Evolutionary conservation across 2,888 invertebrate genomes (phyloP).

Genomic region (Tachina fera): DNA sequence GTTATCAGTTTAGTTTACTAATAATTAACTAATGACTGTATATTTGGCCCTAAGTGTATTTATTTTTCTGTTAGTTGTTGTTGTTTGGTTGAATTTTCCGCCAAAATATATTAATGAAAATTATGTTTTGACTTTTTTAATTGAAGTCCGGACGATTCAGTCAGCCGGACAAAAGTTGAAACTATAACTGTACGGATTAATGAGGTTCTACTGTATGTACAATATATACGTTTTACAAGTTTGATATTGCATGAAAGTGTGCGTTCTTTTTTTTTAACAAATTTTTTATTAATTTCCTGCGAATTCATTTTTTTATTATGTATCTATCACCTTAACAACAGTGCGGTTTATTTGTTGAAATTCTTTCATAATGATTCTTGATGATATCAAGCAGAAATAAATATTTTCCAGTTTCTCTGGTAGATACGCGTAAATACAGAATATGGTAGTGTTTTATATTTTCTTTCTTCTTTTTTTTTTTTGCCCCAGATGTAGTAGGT

Average conservation of each 20-base stretch:
- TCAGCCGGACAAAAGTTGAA: too few species aligned
- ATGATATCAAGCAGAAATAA: conserved; percentile 9
- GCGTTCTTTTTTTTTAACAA: conserved; percentile 15
- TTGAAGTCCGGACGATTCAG: too few species aligned
- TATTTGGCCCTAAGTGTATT: too few species aligned
- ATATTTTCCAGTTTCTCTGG: not conserved
- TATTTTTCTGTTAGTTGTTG: too few species aligned
- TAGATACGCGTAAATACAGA: not conserved
- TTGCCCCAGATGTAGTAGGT: conserved; percentile 13
- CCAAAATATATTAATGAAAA: too few species aligned
- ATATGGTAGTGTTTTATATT: not conserved
- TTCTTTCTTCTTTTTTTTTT: conserved; percentile 7
- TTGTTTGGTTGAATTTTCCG: too few species aligned
- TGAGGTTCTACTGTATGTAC: too few species aligned
- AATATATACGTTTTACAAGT: not conserved
- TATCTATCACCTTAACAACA: not conserved
- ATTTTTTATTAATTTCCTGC: conserved; percentile 50
- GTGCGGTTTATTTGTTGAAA: conserved; percentile 19
- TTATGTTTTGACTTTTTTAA: too few species aligned
- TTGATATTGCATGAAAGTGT: not conserved
- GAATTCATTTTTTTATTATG: conserved; percentile 39
- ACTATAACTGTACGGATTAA: too few species aligned
- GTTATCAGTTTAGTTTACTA: too few species aligned
- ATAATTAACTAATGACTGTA: too few species aligned
- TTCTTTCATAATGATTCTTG: not conserved